Base-by-base conservation (phyloP, 2,113 vertebrate genomes). In the Saiga tatarica region DNA sequence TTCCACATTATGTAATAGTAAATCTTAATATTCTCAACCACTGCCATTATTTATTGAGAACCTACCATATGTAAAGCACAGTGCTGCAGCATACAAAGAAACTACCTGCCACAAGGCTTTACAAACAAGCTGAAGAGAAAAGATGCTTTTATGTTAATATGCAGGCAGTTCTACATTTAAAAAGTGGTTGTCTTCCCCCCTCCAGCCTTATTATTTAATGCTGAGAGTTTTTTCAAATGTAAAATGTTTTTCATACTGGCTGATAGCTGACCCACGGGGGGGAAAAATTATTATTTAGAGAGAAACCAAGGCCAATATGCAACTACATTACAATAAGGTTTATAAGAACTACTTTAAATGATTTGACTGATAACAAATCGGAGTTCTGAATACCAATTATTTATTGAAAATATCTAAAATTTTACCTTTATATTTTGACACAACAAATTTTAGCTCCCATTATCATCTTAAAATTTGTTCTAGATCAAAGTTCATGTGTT, bases 341-440 rank as follows among this genome's bases (percentile, higher is more conserved):
- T 94, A 7, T 87, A 92, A 76, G 15, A 92, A 13, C 33, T 71
- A 78, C 1, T 25, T 94, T 95, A 95, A 95, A 60, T 83, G 26
- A 89, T 26, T 82, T 92, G 82, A 93, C 21, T 82, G 45, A 84
- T 85, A 90, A 78, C 25, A 96, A 85, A 76, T 82, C 11, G 1
- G 81, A 83, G 52, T 45, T 93, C 16, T 92, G 25, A 96, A 82
- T 64, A 86, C 4, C 39, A 94, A 52, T 45, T 96, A 91, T 78
- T 90, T 90, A 91, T 45, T 71, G 12, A 92, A 89, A 92, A 94
- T 76, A 53, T 39, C 79, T 97, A 97, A 89, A 87, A 97, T 94
- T 90, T 96, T 9, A 94, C 15, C 47, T 94, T 76, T 39, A 76
- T 16, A 82, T 89, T 96, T 62, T 60, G 64, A 78, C 50, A 85